Evolutionary conservation across 2,113 vertebrate species (phyloP).

Genomic region (Acanthochromis polyacanthus): DNA sequence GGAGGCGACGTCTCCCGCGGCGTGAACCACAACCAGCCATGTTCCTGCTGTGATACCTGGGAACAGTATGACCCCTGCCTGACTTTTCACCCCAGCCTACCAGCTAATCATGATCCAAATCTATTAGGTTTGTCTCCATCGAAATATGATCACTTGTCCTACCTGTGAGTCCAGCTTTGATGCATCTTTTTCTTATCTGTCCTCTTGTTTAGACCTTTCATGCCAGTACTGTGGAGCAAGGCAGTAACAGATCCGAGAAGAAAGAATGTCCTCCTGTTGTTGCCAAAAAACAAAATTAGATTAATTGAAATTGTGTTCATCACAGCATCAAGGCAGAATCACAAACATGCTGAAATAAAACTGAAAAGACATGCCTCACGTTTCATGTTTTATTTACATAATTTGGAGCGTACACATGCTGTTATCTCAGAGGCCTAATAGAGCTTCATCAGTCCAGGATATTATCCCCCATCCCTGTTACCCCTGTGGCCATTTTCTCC

Average conservation of each 20-base stretch:
- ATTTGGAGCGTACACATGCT: conserved; percentile 10
- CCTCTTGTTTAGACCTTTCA: conserved; percentile 16
- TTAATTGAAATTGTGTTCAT: conserved; percentile 10
- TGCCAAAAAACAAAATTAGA: background rate
- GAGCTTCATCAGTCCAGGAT: conserved; percentile 40
- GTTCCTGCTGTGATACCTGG: conserved; percentile 41
- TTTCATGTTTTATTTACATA: conserved; percentile 38
- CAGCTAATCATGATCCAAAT: conserved; percentile 35
- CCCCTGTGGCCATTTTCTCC: conserved; percentile 54
- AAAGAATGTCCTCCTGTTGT: conserved; percentile 3
- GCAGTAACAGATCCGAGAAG: background rate
- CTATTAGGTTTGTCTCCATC: conserved; percentile 20
- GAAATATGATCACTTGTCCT: background rate
- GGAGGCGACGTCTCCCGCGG: conserved; percentile 41
- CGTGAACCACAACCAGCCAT: conserved; percentile 5
- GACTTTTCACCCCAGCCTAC: conserved; percentile 33
- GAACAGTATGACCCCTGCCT: conserved; percentile 14
- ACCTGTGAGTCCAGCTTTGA: conserved; percentile 9
- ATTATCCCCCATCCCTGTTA: conserved; percentile 18
- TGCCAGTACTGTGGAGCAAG: conserved; percentile 27
- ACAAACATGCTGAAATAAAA: conserved; percentile 47
- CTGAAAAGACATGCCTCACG: background rate
- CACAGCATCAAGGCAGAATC: background rate
- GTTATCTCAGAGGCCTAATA: conserved; percentile 6
- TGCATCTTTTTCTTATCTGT: conserved; percentile 27